A percentile compares a stretch with the other conserved stretches of the same genome.
Conservation (phyloP, 2,888 invertebrate genomes). For the Dasysyrphus albostriatus region DNA sequence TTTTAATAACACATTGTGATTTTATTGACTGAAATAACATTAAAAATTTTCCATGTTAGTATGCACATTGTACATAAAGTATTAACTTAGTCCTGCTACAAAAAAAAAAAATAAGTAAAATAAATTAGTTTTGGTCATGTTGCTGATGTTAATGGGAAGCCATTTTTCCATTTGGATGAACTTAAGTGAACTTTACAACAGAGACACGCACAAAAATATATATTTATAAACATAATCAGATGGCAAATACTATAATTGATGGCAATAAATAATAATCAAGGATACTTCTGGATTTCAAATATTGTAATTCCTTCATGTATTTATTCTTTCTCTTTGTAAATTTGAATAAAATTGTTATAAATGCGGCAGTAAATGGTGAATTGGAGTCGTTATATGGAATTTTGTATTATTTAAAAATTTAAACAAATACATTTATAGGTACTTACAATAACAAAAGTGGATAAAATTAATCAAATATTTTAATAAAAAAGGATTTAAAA, state of each 20-base stretch:
- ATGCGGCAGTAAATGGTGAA: not conserved
- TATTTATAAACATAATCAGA: not conserved
- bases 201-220: not conserved
- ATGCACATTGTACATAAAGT: too few species aligned
- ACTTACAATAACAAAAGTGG: too few species aligned
- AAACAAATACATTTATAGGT: too few species aligned
- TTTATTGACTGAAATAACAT: not conserved
- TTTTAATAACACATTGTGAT: conserved; percentile 1
- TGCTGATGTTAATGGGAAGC: not conserved
- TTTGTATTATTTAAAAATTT: too few species aligned
- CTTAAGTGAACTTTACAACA: not conserved
- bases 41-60: not conserved
- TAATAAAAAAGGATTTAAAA: too few species aligned
- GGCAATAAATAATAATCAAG: conserved; percentile 8
- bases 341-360: not conserved
- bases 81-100: too few species aligned
- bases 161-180: not conserved
- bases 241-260: not conserved
- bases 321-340: not conserved
- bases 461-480: too few species aligned
- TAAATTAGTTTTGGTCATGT: not conserved
- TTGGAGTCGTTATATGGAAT: not conserved
- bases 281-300: not conserved
- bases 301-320: conserved; percentile 1
- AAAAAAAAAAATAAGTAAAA: not conserved